Base-by-base conservation (phyloP, 2,797 vertebrate genomes). In the Vipera ursinii region DNA sequence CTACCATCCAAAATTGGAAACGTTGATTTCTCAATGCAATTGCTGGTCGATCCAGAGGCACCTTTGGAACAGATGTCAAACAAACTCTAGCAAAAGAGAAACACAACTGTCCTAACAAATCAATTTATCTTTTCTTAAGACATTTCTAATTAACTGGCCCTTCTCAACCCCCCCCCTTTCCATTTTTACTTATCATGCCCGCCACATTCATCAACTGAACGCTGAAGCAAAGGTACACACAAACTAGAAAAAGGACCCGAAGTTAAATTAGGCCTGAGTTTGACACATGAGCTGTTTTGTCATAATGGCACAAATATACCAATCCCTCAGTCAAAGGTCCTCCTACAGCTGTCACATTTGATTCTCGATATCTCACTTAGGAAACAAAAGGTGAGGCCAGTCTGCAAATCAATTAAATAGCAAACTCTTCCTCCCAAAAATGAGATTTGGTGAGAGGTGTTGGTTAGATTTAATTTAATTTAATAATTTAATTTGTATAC, bases 1-100 rank as follows among this genome's bases (percentile, higher is more conserved):
- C 53, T 89, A 20, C 32, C 87, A 92, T n/a, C 86, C 91, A 92
- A 38, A 82, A 38, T 56, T 59, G 91, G 86, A 82, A 92, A 82
- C 15, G 10, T 92, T 60, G 63, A 73, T 57, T 60, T 89, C 15
- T 56, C 28, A 51, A 9, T 14, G 24, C 20, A 38, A 48, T 82
- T 13, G 24, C 28, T 78, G 24, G 73, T 6, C 86, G 32, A 65
- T 57, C 51, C 60, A 56, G 61, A 87, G 24, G 38, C 55, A 60
- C 88, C 85, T 89, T 69, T 55, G 56, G 87, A 88, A 82, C 24
- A 48, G 91, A 73, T 91, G 55, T 88, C 91, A 88, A 73, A 59
- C 53, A 78, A 88, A 88, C 24, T 13, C 86, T n/a, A 55, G 61
- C 53, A 73, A 55, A 87, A 26, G 5, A 88, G 53, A 59, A 17